Evolutionary conservation across 2,888 invertebrate species (phyloP).

Genomic region (Biston betularia): DNA sequence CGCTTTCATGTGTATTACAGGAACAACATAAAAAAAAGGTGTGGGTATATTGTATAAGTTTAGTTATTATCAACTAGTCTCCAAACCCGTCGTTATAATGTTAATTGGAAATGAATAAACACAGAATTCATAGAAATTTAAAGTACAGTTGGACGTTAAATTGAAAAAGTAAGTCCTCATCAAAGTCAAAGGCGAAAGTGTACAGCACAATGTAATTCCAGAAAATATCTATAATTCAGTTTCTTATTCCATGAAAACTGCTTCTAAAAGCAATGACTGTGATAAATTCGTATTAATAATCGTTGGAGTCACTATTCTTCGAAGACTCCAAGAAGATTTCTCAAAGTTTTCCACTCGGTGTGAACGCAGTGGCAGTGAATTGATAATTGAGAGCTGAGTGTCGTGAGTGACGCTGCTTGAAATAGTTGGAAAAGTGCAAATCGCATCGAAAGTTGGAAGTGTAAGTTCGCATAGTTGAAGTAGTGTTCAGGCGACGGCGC

Average conservation of each 20-base stretch:
- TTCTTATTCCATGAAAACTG: neutral
- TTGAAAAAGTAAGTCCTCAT: neutral
- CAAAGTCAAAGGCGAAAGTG: constrained; percentile 2
- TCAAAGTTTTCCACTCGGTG: constrained; percentile 32
- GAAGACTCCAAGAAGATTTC: constrained; percentile 34
- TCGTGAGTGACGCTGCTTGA: constrained; percentile 47
- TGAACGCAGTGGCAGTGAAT: constrained; percentile 45
- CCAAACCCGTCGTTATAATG: too few species aligned
- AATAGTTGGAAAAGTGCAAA: constrained; percentile 62
- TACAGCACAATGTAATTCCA: neutral
- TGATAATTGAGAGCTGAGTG: constrained; percentile 45
- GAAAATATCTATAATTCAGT: neutral
- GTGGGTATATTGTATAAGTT: too few species aligned
- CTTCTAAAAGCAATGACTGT: neutral
- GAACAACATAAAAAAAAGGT: too few species aligned
- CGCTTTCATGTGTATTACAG: too few species aligned
- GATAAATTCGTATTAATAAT: constrained; percentile 2
- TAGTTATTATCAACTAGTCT: too few species aligned
- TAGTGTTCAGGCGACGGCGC: constrained; percentile 59
- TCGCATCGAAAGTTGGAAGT: constrained; percentile 58
- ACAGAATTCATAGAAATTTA: neutral
- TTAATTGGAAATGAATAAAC: neutral
- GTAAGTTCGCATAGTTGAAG: constrained; percentile 64
- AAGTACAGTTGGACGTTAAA: neutral
- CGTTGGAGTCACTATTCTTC: constrained; percentile 5